Conservation (phyloP, 2,797 vertebrate species). For the Meda fulgida region DNA sequence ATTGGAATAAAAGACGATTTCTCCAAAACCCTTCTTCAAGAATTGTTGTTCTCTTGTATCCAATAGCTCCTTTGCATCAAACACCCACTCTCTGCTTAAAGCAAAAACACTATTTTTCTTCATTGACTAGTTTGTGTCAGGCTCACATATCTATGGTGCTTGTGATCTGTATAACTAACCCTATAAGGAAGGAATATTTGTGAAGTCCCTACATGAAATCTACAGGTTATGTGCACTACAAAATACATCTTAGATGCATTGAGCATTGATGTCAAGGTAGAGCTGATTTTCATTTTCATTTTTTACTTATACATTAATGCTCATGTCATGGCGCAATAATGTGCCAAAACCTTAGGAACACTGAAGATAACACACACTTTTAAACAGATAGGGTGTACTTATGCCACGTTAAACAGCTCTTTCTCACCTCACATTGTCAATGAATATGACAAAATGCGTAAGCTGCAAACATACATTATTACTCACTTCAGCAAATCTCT, state of each 20-base stretch:
- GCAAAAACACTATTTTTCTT: slow-evolving; percentile 61
- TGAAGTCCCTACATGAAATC: slow-evolving; percentile 9
- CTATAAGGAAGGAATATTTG: slow-evolving; percentile 39
- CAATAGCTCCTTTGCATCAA: slow-evolving; percentile 28
- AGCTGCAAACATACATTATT: slow-evolving; percentile 1
- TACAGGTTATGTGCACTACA: slow-evolving; percentile 35
- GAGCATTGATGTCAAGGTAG: slow-evolving; percentile 28
- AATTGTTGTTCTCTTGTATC: slow-evolving; percentile 66
- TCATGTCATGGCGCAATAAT: slow-evolving; percentile 2
- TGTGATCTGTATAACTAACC: slow-evolving; percentile 46
- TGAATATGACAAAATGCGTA: slow-evolving; percentile 32
- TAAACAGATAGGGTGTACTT: not conserved
- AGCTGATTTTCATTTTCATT: slow-evolving; percentile 10
- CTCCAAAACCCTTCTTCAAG: slow-evolving; percentile 42
- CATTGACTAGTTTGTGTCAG: slow-evolving; percentile 64
- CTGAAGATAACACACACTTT: not conserved
- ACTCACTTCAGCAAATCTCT: slow-evolving; percentile 3
- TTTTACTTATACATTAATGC: not conserved
- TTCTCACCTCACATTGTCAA: slow-evolving; percentile 17
- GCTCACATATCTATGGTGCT: slow-evolving; percentile 60
- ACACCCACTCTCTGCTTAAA: slow-evolving; percentile 50
- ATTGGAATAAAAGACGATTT: slow-evolving; percentile 67
- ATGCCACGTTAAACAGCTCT: slow-evolving; percentile 32
- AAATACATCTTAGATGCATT: slow-evolving; percentile 9
- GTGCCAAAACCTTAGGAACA: slow-evolving; percentile 21